phyloP scores from a whole-genome alignment of 2,888 invertebrate genomes.

The Trichacis sp. region DNA sequence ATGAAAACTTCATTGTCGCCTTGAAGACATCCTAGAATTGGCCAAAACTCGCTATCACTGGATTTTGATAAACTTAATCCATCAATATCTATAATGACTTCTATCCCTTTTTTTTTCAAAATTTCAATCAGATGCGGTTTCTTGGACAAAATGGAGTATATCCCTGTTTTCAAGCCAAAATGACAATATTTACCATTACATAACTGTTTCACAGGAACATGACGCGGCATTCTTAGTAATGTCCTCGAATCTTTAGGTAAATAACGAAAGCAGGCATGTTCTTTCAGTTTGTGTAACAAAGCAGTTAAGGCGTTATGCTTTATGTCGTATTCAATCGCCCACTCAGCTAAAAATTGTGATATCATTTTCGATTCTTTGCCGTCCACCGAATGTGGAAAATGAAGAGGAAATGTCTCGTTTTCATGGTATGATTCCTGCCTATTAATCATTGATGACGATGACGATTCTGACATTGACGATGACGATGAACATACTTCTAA shows the following conservation, averaged over 20 bases:
- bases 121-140: background rate
- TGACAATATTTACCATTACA: background rate
- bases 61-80: conserved; percentile 20
- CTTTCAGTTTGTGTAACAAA: background rate
- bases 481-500: too few species aligned
- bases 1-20: background rate
- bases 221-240: conserved; percentile 6
- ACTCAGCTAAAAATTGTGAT: background rate
- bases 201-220: background rate
- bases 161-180: conserved; percentile 3
- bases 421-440: too few species aligned
- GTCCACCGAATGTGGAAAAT: too few species aligned
- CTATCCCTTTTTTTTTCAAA: background rate
- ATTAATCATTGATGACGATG: too few species aligned
- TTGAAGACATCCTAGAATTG: conserved; percentile 5
- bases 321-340: background rate
- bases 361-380: too few species aligned
- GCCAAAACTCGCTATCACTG: conserved; percentile 3
- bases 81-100: conserved; percentile 6
- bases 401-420: too few species aligned
- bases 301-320: background rate
- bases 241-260: conserved; percentile 1
- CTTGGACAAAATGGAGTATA: background rate
- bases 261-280: background rate
- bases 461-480: too few species aligned